A percentile compares a stretch with the other conserved stretches of the same genome.
Evolutionary conservation across 2,113 vertebrate species (phyloP).

Genomic region (Podarcis muralis): DNA sequence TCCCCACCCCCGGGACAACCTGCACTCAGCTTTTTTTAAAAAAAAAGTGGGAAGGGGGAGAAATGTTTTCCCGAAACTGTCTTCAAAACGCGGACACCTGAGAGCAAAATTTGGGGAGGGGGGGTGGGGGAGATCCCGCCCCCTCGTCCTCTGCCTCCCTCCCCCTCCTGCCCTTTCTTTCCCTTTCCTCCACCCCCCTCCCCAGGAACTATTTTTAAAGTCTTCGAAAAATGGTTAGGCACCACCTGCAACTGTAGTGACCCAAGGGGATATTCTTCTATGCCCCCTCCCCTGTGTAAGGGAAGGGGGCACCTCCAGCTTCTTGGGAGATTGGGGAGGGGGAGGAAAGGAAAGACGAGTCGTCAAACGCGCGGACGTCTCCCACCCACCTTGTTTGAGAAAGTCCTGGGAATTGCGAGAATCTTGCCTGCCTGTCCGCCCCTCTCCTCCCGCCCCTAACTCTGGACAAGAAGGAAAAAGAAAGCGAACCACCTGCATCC

Average conservation of each 20-base stretch:
- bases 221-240: background rate
- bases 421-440: background rate
- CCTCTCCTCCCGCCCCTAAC: conserved; percentile 26
- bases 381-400: conserved; percentile 23
- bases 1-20: background rate
- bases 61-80: background rate
- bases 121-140: background rate
- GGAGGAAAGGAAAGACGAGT: background rate
- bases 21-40: background rate
- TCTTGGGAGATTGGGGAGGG: background rate
- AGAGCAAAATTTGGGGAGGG: background rate
- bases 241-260: background rate
- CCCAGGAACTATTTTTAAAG: background rate
- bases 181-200: too few species aligned
- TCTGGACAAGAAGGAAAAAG: background rate
- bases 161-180: background rate
- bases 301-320: background rate
- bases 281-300: background rate
- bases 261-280: background rate
- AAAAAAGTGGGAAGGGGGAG: too few species aligned
- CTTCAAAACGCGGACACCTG: background rate
- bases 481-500: conserved; percentile 1
- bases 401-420: conserved; percentile 39
- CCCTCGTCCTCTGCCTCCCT: background rate
- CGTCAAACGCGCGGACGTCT: background rate